phyloP scores from a whole-genome alignment of 2,113 vertebrate species.

The Bungarus multicinctus region DNA sequence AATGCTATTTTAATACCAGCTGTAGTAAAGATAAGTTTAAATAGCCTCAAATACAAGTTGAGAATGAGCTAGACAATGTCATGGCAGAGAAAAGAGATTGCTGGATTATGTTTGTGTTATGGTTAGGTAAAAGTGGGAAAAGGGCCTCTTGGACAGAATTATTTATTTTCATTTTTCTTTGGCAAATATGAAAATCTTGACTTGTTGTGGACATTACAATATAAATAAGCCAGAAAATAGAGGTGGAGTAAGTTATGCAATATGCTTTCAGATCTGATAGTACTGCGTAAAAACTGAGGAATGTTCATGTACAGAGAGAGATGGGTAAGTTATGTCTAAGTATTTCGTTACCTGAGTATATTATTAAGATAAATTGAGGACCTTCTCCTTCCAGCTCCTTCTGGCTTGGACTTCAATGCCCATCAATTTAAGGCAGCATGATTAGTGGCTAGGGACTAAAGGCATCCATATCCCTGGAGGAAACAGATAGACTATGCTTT shows the following conservation, averaged over 20 bases:
- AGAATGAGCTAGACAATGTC: neutral
- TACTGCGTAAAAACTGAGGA: neutral
- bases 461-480: neutral
- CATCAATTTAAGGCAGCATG: neutral
- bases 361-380: neutral
- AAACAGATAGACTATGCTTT: neutral
- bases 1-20: neutral
- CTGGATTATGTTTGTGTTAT: neutral
- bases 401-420: neutral
- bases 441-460: neutral
- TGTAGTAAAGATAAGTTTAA: neutral
- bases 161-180: neutral
- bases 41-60: neutral
- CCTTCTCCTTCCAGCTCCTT: neutral
- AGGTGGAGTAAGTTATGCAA: neutral
- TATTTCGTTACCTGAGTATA: neutral
- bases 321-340: neutral
- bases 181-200: neutral
- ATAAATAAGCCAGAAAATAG: neutral
- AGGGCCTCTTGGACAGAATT: neutral
- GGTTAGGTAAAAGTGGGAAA: neutral
- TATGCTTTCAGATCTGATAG: neutral
- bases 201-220: neutral
- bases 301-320: neutral
- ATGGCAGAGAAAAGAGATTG: neutral